Evolutionary conservation across 2,888 invertebrate species (phyloP).

Genomic region (Xanthostigma xanthostigma): DNA sequence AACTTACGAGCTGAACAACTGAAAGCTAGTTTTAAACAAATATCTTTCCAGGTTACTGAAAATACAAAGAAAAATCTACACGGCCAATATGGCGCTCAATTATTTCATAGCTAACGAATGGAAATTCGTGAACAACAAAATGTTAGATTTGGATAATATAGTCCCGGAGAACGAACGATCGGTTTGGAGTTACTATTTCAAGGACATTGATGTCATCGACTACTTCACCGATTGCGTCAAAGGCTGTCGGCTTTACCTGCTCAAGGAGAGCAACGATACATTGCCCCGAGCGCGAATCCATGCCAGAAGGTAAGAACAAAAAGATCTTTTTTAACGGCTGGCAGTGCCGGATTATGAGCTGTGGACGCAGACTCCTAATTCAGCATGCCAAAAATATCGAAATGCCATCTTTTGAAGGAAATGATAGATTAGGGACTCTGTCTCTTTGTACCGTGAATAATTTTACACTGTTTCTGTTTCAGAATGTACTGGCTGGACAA

Average conservation of each 20-base stretch:
- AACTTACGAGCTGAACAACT: not conserved
- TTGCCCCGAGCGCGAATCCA: conserved; percentile 36
- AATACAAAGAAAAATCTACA: conserved; percentile 67
- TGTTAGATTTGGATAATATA: conserved; percentile 33
- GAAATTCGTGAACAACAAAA: conserved; percentile 53
- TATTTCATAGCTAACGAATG: conserved; percentile 67
- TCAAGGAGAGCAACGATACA: conserved; percentile 48
- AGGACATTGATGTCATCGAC: conserved; percentile 33
- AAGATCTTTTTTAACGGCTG: too few species aligned
- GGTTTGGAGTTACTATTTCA: conserved; percentile 43
- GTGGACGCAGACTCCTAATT: too few species aligned
- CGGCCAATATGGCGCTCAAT: conserved; percentile 51
- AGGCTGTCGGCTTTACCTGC: conserved; percentile 47
- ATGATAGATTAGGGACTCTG: too few species aligned
- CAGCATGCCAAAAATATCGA: too few species aligned
- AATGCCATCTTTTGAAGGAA: too few species aligned
- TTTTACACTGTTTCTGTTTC: conserved; percentile 13
- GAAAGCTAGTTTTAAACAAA: too few species aligned
- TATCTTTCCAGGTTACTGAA: conserved; percentile 48
- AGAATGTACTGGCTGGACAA: conserved; percentile 24
- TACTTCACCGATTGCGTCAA: conserved; percentile 38
- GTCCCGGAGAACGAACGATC: conserved; percentile 34
- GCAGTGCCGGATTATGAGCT: too few species aligned
- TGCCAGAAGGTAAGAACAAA: conserved; percentile 30
- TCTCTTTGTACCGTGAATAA: not conserved